These are phyloP conservation scores for Mugil cephalus DNA, from an alignment of 2,113 vertebrate species.

Conservation along the genomic window DNA sequence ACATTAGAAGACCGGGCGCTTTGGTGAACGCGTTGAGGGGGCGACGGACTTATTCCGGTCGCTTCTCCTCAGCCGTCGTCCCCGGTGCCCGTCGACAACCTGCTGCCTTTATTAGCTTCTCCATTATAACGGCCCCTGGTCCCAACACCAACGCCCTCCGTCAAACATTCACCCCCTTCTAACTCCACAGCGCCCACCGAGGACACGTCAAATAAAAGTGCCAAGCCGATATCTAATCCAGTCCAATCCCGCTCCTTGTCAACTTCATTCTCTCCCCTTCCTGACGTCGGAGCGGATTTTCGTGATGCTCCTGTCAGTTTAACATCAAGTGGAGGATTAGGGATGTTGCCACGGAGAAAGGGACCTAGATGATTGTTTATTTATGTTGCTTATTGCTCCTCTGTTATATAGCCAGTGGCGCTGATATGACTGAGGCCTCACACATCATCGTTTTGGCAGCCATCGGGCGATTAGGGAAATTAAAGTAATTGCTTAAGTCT, in stretches of 20 bases:
- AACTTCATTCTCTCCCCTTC: constrained; percentile 57
- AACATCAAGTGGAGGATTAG: constrained; percentile 66
- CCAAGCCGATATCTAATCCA: constrained; percentile 72
- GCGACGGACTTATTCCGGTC: constrained; percentile 52
- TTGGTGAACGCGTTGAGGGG: constrained; percentile 48
- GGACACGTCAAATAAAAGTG: constrained; percentile 74
- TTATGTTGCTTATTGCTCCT: constrained; percentile 54
- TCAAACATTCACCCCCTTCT: constrained; percentile 79
- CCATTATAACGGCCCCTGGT: constrained; percentile 54
- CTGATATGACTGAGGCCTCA: constrained; percentile 56
- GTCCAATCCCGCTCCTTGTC: constrained; percentile 58
- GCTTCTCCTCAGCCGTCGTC: constrained; percentile 43
- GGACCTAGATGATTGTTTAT: constrained; percentile 70
- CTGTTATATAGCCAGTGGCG: constrained; percentile 49
- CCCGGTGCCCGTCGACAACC: constrained; percentile 57
- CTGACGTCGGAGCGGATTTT: constrained; percentile 44
- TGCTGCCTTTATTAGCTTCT: constrained; percentile 68
- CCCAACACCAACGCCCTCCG: constrained; percentile 65
- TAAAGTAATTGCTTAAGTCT: constrained; percentile 75
- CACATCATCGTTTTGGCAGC: constrained; percentile 69
- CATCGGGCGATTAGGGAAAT: constrained; percentile 73
- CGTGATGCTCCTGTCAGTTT: constrained; percentile 69
- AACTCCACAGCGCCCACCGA: constrained; percentile 56
- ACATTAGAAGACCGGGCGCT: constrained; percentile 34
- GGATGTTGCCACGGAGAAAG: constrained; percentile 33